These are phyloP conservation scores for Echiichthys vipera DNA, from an alignment of 2,797 vertebrate genomes.

Conservation along the genomic window DNA sequence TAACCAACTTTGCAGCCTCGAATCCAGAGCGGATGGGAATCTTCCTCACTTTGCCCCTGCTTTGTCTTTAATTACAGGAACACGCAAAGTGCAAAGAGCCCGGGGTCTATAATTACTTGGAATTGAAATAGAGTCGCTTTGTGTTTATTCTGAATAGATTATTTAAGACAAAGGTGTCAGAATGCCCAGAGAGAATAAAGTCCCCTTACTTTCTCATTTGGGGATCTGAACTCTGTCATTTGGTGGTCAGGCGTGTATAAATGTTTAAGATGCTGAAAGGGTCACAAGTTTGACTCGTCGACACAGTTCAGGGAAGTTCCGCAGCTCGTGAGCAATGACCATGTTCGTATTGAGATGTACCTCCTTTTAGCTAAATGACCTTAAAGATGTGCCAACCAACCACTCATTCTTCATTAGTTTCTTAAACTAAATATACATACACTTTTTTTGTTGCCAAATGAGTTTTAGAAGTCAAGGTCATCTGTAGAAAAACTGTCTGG, in stretches of 20 bases:
- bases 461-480: no score
- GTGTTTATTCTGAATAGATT: constrained; percentile 60
- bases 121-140: constrained; percentile 59
- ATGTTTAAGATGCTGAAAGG: constrained; percentile 41
- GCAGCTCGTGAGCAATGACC: neutral
- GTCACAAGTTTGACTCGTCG: constrained; percentile 23
- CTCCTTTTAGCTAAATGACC: neutral
- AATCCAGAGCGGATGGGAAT: constrained; percentile 63
- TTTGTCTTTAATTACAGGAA: constrained; percentile 71
- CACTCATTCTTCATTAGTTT: neutral
- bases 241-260: constrained; percentile 30
- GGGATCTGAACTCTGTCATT: constrained; percentile 66
- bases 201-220: constrained; percentile 50
- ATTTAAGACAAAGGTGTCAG: constrained; percentile 66
- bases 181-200: constrained; percentile 28
- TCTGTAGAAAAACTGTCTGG: no score
- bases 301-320: constrained; percentile 4
- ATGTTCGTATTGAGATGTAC: neutral
- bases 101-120: constrained; percentile 66
- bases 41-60: constrained; percentile 51
- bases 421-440: no score
- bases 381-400: no score
- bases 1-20: constrained; percentile 43
- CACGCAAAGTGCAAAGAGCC: constrained; percentile 23
- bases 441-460: no score